Conservation (phyloP, 2,888 invertebrate genomes). For the Macaria notata region DNA sequence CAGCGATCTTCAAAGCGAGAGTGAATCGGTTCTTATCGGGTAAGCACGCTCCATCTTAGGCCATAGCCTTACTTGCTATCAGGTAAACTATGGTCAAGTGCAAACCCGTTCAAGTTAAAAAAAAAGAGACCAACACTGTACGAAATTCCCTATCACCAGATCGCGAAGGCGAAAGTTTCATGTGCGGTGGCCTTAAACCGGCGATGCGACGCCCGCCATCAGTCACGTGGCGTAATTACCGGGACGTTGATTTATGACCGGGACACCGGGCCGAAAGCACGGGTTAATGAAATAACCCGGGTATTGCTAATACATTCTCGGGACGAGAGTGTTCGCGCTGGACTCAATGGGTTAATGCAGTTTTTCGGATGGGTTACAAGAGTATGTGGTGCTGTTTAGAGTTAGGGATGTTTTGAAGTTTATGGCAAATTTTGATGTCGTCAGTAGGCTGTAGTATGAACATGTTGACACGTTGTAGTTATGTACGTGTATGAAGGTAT, state of each 20-base stretch:
- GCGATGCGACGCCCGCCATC: conserved; percentile 33
- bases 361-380: conserved; percentile 3
- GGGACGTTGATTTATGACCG: conserved; percentile 48
- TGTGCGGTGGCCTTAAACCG: conserved; percentile 14
- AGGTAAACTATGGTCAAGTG: no score
- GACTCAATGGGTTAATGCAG: conserved; percentile 12
- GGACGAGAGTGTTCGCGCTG: conserved; percentile 17
- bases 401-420: no score
- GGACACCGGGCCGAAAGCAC: conserved; percentile 40
- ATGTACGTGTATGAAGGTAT: no score
- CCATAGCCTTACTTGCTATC: no score
- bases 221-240: conserved; percentile 42
- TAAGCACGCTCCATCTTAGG: no score
- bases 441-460: no score
- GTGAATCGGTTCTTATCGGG: no score
- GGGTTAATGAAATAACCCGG: conserved; percentile 43
- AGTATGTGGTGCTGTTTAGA: no score
- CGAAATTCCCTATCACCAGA: neutral
- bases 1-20: no score
- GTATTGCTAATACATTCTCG: conserved; percentile 38
- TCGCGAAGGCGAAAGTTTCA: conserved; percentile 7
- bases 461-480: no score
- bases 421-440: no score
- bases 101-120: no score
- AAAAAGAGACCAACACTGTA: neutral